A percentile compares a stretch with the other conserved stretches of the same genome.
Conservation (phyloP, 2,888 invertebrate genomes). For the Tryphoninae sp. region DNA sequence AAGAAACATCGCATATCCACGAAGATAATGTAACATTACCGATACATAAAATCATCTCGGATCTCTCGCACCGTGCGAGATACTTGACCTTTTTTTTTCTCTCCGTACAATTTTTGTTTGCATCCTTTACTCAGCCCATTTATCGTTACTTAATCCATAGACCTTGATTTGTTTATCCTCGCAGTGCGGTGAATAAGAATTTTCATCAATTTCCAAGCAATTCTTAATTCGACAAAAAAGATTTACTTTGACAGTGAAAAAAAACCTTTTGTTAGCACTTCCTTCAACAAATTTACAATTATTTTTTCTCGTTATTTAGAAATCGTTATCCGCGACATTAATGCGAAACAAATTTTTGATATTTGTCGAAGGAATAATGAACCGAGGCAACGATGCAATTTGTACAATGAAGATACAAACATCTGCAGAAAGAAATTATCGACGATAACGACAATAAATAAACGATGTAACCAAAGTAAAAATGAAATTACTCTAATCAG, state of each 20-base stretch:
- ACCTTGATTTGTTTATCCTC: neutral
- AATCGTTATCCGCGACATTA: too few relatives aligned
- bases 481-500: constrained; percentile 4
- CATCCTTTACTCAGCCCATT: neutral
- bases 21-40: constrained; percentile 20
- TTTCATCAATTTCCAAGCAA: too few relatives aligned
- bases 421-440: neutral
- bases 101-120: neutral
- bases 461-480: neutral
- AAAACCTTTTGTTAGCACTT: too few relatives aligned
- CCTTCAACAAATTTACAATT: too few relatives aligned
- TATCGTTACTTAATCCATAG: neutral
- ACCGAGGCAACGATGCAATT: neutral
- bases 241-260: too few relatives aligned
- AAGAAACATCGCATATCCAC: constrained; percentile 13
- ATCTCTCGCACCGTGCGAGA: constrained; percentile 32
- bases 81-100: constrained; percentile 11
- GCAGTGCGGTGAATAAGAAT: neutral
- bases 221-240: too few relatives aligned
- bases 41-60: constrained; percentile 38
- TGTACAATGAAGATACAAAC: neutral
- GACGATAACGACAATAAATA: neutral
- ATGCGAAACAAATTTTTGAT: too few relatives aligned
- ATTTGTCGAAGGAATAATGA: too few relatives aligned
- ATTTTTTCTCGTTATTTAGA: too few relatives aligned